These are phyloP conservation scores for Ennomos quercinarius DNA, from an alignment of 2,888 invertebrate genomes.

Conservation along the genomic window DNA sequence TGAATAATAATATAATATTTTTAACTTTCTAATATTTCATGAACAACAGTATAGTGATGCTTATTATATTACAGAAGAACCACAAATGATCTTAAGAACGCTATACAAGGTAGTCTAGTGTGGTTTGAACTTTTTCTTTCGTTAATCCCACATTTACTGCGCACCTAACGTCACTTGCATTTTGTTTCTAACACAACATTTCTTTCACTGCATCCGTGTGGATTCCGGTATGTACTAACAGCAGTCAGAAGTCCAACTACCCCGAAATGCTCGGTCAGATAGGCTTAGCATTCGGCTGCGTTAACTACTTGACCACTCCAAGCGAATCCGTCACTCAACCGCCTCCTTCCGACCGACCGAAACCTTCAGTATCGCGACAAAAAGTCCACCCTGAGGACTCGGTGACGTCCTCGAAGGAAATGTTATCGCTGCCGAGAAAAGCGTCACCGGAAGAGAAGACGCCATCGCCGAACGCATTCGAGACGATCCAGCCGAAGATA, in stretches of 20 bases:
- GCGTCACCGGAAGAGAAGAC: slow-evolving; percentile 74
- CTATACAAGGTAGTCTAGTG: slow-evolving; percentile 81
- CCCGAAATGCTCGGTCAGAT: slow-evolving; percentile 84
- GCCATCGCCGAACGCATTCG: slow-evolving; percentile 64
- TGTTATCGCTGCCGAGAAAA: slow-evolving; percentile 61
- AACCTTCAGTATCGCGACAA: slow-evolving; percentile 65
- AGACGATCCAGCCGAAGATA: slow-evolving; percentile 77
- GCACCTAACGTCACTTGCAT: slow-evolving; percentile 44
- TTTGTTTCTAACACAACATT: slow-evolving; percentile 51
- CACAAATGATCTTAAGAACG: slow-evolving; percentile 84
- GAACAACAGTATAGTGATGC: slow-evolving; percentile 43
- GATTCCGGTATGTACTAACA: slow-evolving; percentile 64
- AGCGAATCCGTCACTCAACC: slow-evolving; percentile 51
- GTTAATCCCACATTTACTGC: slow-evolving; percentile 37
- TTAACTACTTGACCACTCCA: slow-evolving; percentile 78
- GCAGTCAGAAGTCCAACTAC: slow-evolving; percentile 82
- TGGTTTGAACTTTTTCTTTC: slow-evolving; percentile 58
- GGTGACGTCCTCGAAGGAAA: slow-evolving; percentile 64
- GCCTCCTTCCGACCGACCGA: slow-evolving; percentile 33
- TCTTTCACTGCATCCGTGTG: slow-evolving; percentile 65
- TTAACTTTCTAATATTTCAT: slow-evolving; percentile 28
- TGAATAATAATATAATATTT: background rate
- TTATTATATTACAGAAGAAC: slow-evolving; percentile 80
- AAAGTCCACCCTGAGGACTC: slow-evolving; percentile 77
- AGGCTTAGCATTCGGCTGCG: slow-evolving; percentile 82